Conservation (phyloP, 2,113 vertebrate genomes). For the Anarrhichthys ocellatus region DNA sequence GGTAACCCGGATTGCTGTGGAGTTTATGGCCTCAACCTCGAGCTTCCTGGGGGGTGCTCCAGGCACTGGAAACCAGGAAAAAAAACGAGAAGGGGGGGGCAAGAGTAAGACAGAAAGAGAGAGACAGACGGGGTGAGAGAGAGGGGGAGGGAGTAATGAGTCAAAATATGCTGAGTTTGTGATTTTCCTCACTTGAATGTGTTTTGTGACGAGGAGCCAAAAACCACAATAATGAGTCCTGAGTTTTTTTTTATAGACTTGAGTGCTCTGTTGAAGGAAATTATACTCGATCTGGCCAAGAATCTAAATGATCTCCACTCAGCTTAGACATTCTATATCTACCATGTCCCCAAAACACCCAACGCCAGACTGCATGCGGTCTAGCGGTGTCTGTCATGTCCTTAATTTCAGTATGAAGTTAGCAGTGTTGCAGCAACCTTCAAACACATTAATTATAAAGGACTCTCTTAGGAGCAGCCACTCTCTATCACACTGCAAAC, state of each 20-base stretch:
- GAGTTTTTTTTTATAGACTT: slow-evolving; percentile 40
- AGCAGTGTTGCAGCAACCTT: slow-evolving; percentile 76
- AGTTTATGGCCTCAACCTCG: slow-evolving; percentile 94
- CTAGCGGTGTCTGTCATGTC: slow-evolving; percentile 49
- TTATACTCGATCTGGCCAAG: slow-evolving; percentile 18
- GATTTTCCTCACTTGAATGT: slow-evolving; percentile 41
- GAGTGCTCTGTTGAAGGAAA: slow-evolving; percentile 20
- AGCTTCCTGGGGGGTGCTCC: slow-evolving; percentile 95
- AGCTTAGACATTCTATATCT: slow-evolving; percentile 31
- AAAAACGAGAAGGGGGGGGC: not conserved
- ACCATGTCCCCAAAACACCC: slow-evolving; percentile 39
- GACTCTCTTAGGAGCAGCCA: slow-evolving; percentile 60
- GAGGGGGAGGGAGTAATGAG: not conserved
- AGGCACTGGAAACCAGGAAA: slow-evolving; percentile 86
- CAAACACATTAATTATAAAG: slow-evolving; percentile 81
- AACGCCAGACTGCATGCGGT: slow-evolving; percentile 52
- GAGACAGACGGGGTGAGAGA: slow-evolving; percentile 8
- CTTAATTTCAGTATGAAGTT: slow-evolving; percentile 74
- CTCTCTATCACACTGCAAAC: slow-evolving; percentile 64
- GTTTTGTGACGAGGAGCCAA: slow-evolving; percentile 62
- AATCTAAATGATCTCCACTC: slow-evolving; percentile 46
- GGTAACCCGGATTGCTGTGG: slow-evolving; percentile 92
- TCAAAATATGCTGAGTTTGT: slow-evolving; percentile 42
- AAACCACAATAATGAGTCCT: slow-evolving; percentile 56
- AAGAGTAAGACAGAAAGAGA: slow-evolving; percentile 18